Base-by-base conservation (phyloP, 2,797 vertebrate species). In the Sphenopsis melanotis region DNA sequence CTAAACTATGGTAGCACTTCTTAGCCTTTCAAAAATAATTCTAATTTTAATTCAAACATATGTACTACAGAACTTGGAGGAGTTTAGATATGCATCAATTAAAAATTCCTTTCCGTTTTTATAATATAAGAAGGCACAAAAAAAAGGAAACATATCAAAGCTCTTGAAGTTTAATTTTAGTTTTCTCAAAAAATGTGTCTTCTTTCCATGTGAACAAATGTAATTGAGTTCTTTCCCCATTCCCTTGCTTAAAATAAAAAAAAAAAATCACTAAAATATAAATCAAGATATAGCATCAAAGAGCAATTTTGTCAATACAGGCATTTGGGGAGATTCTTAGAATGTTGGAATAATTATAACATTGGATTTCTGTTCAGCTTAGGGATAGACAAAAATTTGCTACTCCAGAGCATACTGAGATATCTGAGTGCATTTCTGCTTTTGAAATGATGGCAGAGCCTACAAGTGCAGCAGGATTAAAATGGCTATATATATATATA, bases 11-110 rank as follows among this genome's bases (percentile, higher is more conserved):
- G 66, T 79, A 89, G 50, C 59, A 57, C 47, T 94, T 86, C 90
- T 63, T 93, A 92, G 69, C 63, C 91, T 93, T 95, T 91, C 84
- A 89, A 79, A 94, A 92, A 77, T 80, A 91, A 91, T 68, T 41
- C 61, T 70, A 80, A 66, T 63, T 65, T 96, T 95, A 90, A 92
- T 96, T 94, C 94, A 93, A 90, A 79, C 70, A 81, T 52, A 36
- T 12, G 7, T 84, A 72, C 65, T 89, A 42, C 52, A 83, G 85
- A 92, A 82, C 64, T 89, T 75, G 65, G 57, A 76, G 60, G 57
- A 68, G 27, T 89, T 84, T 72, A 92, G 57, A 64, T 91, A 92
- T 76, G 46, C 49, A 89, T 90, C 49, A 83, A 92, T 65, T 78
- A 71, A 84, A 96, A 93, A 77, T 59, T 75, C 34, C 32, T 80